phyloP scores from a whole-genome alignment of 2,113 vertebrate species.

The Stegastes partitus region DNA sequence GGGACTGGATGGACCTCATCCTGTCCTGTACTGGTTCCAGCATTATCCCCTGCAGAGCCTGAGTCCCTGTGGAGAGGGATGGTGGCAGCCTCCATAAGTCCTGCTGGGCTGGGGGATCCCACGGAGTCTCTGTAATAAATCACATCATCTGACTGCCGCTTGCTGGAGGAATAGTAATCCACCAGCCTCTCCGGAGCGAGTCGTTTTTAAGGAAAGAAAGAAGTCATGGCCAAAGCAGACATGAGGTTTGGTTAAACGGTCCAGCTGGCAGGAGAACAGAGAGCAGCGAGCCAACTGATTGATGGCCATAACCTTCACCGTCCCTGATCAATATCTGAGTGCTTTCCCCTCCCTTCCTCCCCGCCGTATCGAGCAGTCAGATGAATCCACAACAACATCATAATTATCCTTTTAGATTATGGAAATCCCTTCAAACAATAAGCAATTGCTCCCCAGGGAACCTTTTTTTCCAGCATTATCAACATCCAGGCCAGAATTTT shows the following conservation, averaged over 20 bases:
- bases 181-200: neutral
- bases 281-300: conserved; percentile 4
- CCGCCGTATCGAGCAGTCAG: conserved; percentile 31
- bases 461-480: conserved; percentile 11
- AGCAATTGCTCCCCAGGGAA: conserved; percentile 32
- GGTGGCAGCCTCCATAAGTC: neutral
- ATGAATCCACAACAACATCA: conserved; percentile 59
- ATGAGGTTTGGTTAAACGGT: conserved; percentile 16
- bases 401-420: conserved; percentile 68
- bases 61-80: neutral
- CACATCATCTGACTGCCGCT: neutral
- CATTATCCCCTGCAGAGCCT: neutral
- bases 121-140: conserved; percentile 1
- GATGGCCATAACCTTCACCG: conserved; percentile 42
- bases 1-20: conserved; percentile 7
- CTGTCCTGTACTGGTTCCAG: neutral
- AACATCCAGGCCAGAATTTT: conserved; percentile 25
- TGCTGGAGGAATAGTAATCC: neutral
- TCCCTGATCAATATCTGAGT: conserved; percentile 23
- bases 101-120: conserved; percentile 13
- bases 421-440: conserved; percentile 63
- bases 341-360: neutral
- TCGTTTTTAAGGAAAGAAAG: neutral
- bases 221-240: conserved; percentile 32
- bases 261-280: conserved; percentile 20